Base-by-base conservation (phyloP, 1,140 invertebrate species). In the Bombus fervidus region DNA sequence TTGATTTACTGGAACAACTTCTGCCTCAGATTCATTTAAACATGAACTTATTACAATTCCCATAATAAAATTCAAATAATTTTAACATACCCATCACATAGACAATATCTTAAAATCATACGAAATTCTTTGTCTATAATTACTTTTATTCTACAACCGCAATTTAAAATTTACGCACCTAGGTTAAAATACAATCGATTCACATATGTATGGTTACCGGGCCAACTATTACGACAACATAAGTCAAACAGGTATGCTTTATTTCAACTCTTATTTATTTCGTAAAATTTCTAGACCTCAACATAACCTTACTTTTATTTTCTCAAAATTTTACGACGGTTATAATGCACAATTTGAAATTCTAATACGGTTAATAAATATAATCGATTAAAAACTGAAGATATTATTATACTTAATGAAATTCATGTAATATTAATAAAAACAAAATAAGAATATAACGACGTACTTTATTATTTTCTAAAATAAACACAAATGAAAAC, bases 31-130 rank as follows among this genome's bases (percentile, higher is more conserved):
- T 93, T 97, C 97, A 91, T 97, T 97, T 86, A 97, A 96, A 92
- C 97, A 97, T 82, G 97, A 97, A 90, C 97, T 97, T 81, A 97
- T 97, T 91, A 97, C 97, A 91, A 97, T 96, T 91, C 97, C 97
- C 97, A 97, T 97, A 94, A 86, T 94, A 91, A 89, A 90, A 81
- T 75, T 84, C 85, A 87, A 91, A 91, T 90, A 93, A 92, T 91
- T 87, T 90, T 89, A 90, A 39, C 76, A 86, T 86, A 86, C 80
- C 86, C 87, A 88, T 83, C 57, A 75, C 74, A 53, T 22, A 77
- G 66, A 77, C 62, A 73, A 53, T 31, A 72, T 34, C 47, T 64
- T 47, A 18, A n/a, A 31, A 78, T 62, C 37, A 15, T 39, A n/a
- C 68, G 28, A 66, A 37, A 47, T n/a, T 75, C 73, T 83, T 83